Evolutionary conservation across 1,140 invertebrate genomes (phyloP).

Genomic region (Drosophila santomea): DNA sequence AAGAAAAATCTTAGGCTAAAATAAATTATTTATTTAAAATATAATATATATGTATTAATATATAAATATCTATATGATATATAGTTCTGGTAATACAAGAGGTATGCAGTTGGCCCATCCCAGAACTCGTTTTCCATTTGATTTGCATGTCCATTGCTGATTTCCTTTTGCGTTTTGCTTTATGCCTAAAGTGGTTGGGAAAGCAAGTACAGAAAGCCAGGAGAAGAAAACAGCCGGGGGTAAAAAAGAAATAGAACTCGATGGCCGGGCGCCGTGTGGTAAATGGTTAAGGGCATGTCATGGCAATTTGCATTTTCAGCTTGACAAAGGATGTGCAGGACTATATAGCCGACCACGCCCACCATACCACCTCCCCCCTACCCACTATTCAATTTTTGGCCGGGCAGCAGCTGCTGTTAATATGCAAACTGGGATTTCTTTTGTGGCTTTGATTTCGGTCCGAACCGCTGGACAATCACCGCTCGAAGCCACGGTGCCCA

Average conservation of each 20-base stretch:
- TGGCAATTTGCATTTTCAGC: constrained; percentile 81
- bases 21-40: too few relatives aligned
- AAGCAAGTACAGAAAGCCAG: constrained; percentile 19
- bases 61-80: too few relatives aligned
- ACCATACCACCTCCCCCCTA: not conserved
- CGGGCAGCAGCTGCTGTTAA: constrained; percentile 74
- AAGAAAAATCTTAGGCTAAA: too few relatives aligned
- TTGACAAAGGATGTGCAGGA: constrained; percentile 79
- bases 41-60: too few relatives aligned
- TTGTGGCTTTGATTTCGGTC: constrained; percentile 78
- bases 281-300: constrained; percentile 82
- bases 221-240: constrained; percentile 30
- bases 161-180: constrained; percentile 78
- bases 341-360: constrained; percentile 26
- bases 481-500: constrained; percentile 2
- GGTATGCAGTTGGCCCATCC: constrained; percentile 3
- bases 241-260: constrained; percentile 35
- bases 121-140: not conserved
- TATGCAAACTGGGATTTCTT: constrained; percentile 82
- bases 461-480: constrained; percentile 24
- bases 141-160: constrained; percentile 54
- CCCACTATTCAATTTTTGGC: constrained; percentile 56
- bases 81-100: not conserved
- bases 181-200: constrained; percentile 50
- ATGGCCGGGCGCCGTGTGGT: constrained; percentile 63